phyloP scores from a whole-genome alignment of 2,797 vertebrate species.

The Gadopsis marmoratus region DNA sequence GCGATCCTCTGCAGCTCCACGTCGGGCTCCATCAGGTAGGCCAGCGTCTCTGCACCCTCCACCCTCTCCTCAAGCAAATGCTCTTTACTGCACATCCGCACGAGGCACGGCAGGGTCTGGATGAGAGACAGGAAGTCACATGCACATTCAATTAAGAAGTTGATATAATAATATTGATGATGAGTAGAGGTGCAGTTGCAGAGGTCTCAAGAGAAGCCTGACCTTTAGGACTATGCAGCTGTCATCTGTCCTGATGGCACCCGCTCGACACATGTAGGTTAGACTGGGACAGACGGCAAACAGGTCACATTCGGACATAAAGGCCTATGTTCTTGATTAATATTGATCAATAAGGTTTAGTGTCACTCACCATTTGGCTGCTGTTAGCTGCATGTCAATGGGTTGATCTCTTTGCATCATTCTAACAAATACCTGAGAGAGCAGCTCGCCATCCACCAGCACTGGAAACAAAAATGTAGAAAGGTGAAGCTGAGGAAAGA shows the following conservation, averaged over 20 bases:
- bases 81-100: slow-evolving; percentile 99
- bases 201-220: not conserved
- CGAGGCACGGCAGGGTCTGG: slow-evolving; percentile 96
- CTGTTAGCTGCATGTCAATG: slow-evolving; percentile 99
- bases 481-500: not conserved
- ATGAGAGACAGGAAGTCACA: not conserved
- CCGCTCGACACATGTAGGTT: slow-evolving; percentile 99
- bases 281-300: slow-evolving; percentile 86
- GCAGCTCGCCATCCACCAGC: slow-evolving; percentile 94
- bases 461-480: slow-evolving; percentile 79
- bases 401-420: slow-evolving; percentile 99
- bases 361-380: slow-evolving; percentile 95
- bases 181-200: not conserved
- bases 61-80: slow-evolving; percentile 95
- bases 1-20: slow-evolving; percentile 98
- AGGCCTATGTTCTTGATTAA: too few relatives aligned
- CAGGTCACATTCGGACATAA: not conserved
- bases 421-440: slow-evolving; percentile 97
- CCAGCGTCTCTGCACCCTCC: slow-evolving; percentile 97
- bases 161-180: not conserved
- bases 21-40: slow-evolving; percentile 97
- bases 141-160: not conserved
- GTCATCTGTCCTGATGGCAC: slow-evolving; percentile 95
- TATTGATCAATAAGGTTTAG: fast-evolving
- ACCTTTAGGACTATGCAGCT: slow-evolving; percentile 95